Evolutionary conservation across 2,113 vertebrate species (phyloP).

Genomic region (Chelonoidis abingdonii): DNA sequence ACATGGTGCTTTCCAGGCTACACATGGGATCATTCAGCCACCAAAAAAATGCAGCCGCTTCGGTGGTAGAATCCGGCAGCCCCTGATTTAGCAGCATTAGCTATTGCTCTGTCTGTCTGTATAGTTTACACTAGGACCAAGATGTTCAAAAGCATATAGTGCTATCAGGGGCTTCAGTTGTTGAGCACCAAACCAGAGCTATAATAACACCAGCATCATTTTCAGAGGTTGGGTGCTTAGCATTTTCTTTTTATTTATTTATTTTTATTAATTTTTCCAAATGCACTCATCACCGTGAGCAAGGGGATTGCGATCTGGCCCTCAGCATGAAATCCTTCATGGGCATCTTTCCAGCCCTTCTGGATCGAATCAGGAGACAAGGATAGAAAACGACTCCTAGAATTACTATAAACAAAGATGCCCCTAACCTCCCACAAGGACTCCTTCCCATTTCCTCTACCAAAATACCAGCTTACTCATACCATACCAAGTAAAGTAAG

Average conservation of each 20-base stretch:
- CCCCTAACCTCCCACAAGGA: background rate
- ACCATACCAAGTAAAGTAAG: background rate
- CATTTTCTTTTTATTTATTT: background rate
- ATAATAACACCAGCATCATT: background rate
- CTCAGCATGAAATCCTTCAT: background rate
- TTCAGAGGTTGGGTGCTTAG: background rate
- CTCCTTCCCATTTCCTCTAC: constrained; percentile 26
- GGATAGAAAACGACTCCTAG: constrained; percentile 3
- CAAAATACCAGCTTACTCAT: background rate
- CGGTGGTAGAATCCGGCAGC: constrained; percentile 14
- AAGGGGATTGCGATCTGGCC: background rate
- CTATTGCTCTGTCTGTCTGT: constrained; percentile 13
- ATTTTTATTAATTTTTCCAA: background rate
- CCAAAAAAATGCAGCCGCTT: background rate
- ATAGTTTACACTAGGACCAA: constrained; percentile 44
- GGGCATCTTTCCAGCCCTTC: background rate
- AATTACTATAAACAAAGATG: constrained; percentile 51
- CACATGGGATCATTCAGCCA: constrained; percentile 9
- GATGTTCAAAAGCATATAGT: constrained; percentile 15
- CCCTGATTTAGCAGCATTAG: constrained; percentile 4
- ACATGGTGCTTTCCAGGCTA: constrained; percentile 13
- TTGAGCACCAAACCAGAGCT: background rate
- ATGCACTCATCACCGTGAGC: background rate
- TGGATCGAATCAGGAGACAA: background rate
- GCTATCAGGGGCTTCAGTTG: background rate